phyloP scores from a whole-genome alignment of 1,140 invertebrate species.

The Heliothis subflexa region DNA sequence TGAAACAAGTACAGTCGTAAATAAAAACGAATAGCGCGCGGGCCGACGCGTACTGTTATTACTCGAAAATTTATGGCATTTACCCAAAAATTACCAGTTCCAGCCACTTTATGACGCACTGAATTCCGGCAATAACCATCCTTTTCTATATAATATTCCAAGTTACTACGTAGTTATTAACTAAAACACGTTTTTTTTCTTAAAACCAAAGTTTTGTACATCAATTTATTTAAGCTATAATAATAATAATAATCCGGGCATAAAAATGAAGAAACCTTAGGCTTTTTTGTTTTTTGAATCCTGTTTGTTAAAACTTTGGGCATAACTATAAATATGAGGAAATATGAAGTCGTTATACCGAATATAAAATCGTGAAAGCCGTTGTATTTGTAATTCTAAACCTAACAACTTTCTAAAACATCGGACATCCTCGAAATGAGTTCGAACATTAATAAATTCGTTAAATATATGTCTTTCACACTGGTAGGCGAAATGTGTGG shows the following conservation, averaged over 20 bases:
- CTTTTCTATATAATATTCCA: slow-evolving; percentile 47
- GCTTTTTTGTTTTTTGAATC: slow-evolving; percentile 8
- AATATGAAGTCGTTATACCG: slow-evolving; percentile 31
- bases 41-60: slow-evolving; percentile 73
- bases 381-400: slow-evolving; percentile 19
- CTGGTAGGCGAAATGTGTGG: slow-evolving; percentile 8
- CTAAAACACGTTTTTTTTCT: slow-evolving; percentile 41
- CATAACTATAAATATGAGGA: neutral
- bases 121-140: slow-evolving; percentile 41
- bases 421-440: slow-evolving; percentile 35
- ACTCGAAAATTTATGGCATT: slow-evolving; percentile 75
- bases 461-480: neutral
- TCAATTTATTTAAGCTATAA: slow-evolving; percentile 25
- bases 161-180: slow-evolving; percentile 33
- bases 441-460: slow-evolving; percentile 29
- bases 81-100: slow-evolving; percentile 76
- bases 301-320: slow-evolving; percentile 7
- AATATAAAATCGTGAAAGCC: slow-evolving; percentile 42
- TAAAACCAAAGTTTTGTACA: slow-evolving; percentile 19
- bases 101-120: slow-evolving; percentile 63
- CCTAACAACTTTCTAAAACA: slow-evolving; percentile 44
- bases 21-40: slow-evolving; percentile 78
- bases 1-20: slow-evolving; percentile 82
- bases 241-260: slow-evolving; percentile 35
- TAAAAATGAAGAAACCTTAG: slow-evolving; percentile 27